Evolutionary conservation across 2,113 vertebrate species (phyloP).

Genomic region (Onychorhynchus coronatus): DNA sequence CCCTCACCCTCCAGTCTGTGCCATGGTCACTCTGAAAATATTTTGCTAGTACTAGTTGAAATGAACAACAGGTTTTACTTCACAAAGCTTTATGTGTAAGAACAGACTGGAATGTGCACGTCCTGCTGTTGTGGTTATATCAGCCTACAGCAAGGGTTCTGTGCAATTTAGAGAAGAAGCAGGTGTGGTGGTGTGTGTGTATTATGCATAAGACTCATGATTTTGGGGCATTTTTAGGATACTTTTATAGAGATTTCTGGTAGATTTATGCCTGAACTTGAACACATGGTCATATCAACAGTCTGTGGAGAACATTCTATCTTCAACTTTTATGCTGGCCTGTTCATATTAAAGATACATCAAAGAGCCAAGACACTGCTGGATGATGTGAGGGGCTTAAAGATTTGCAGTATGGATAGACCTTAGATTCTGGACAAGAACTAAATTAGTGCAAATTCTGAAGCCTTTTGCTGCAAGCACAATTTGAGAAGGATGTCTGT

Average conservation of each 20-base stretch:
- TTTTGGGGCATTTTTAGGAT: neutral
- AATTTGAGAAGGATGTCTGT: neutral
- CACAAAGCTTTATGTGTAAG: neutral
- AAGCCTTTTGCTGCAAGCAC: neutral
- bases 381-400: neutral
- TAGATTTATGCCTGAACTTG: neutral
- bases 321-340: neutral
- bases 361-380: neutral
- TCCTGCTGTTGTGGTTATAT: neutral
- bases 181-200: neutral
- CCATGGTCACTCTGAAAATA: neutral
- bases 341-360: neutral
- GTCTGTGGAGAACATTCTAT: neutral
- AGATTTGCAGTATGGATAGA: neutral
- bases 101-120: neutral
- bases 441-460: neutral
- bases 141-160: neutral
- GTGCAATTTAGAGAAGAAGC: neutral
- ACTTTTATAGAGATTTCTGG: neutral
- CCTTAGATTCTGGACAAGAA: neutral
- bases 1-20: neutral
- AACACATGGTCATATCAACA: neutral
- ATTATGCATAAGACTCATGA: neutral
- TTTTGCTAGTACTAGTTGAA: neutral
- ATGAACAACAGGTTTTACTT: neutral